A percentile compares a stretch with the other conserved stretches of the same genome.
Evolutionary conservation across 2,797 vertebrate genomes (phyloP).

Genomic region (Apodemus agrarius): DNA sequence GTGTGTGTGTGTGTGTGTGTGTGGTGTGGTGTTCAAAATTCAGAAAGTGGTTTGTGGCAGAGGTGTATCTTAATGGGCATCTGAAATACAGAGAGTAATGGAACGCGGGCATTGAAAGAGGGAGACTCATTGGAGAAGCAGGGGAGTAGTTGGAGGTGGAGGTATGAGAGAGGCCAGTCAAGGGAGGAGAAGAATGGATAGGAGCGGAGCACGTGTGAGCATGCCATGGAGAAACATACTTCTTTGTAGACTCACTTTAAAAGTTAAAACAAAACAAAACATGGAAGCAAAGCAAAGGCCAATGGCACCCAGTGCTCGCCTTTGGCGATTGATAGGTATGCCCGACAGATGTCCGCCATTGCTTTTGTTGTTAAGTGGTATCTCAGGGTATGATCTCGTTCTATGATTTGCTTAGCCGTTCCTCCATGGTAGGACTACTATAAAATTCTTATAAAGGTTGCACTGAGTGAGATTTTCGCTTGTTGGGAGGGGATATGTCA

Average conservation of each 20-base stretch:
- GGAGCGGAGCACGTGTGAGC: neutral
- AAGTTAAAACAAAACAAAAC: too few relatives aligned
- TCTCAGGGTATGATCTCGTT: neutral
- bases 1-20: neutral
- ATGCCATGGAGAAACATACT: neutral
- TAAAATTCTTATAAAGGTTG: slow-evolving; percentile 15
- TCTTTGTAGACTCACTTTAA: neutral
- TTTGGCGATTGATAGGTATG: neutral
- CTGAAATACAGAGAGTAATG: neutral
- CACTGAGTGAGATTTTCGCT: neutral
- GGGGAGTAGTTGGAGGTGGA: neutral
- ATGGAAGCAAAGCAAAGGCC: neutral
- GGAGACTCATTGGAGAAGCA: neutral
- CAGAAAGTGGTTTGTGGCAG: neutral
- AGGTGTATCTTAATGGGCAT: too few relatives aligned
- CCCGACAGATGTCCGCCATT: fast-evolving
- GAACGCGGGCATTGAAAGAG: neutral
- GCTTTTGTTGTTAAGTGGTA: neutral
- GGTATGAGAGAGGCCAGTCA: neutral
- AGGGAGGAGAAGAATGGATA: too few relatives aligned
- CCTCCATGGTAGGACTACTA: neutral
- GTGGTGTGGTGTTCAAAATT: neutral
- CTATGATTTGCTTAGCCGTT: neutral
- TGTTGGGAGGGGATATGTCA: neutral
- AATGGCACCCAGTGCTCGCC: neutral